Evolutionary conservation across 1,140 invertebrate species (phyloP).

Genomic region (Anoplolepis gracilipes): DNA sequence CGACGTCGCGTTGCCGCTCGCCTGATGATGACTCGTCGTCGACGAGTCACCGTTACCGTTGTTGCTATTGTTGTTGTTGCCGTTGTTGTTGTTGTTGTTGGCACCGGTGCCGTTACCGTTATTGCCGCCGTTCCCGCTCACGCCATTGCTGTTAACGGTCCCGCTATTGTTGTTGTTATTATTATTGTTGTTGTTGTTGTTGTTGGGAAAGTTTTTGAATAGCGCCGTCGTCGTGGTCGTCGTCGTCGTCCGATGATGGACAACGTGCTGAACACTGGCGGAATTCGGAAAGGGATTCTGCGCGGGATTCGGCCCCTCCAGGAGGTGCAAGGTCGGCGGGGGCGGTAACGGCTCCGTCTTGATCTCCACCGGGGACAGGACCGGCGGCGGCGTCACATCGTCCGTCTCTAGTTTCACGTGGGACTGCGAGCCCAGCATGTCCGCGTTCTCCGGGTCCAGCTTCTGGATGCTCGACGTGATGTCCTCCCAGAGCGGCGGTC

Average conservation of each 20-base stretch:
- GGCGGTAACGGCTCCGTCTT: slow-evolving; percentile 88
- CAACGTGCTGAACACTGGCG: slow-evolving; percentile 78
- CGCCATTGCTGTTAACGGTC: not conserved
- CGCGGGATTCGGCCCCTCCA: slow-evolving; percentile 78
- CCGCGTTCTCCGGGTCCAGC: slow-evolving; percentile 95
- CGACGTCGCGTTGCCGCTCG: slow-evolving; percentile 80
- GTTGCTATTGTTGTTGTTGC: slow-evolving; percentile 60
- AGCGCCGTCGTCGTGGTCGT: slow-evolving; percentile 52
- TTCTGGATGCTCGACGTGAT: slow-evolving; percentile 95
- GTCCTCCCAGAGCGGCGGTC: slow-evolving; percentile 94
- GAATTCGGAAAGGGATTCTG: slow-evolving; percentile 76
- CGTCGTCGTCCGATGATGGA: slow-evolving; percentile 78
- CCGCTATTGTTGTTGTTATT: slow-evolving; percentile 34
- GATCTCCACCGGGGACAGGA: slow-evolving; percentile 91
- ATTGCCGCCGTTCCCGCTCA: slow-evolving; percentile 26
- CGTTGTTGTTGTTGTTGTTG: slow-evolving; percentile 60
- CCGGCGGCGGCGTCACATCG: slow-evolving; percentile 89
- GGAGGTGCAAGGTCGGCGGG: slow-evolving; percentile 86
- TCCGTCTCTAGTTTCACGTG: slow-evolving; percentile 91
- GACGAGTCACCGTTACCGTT: slow-evolving; percentile 80
- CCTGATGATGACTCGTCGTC: slow-evolving; percentile 79
- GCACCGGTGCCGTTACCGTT: slow-evolving; percentile 67
- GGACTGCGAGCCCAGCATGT: slow-evolving; percentile 90
- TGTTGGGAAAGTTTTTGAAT: slow-evolving; percentile 70
- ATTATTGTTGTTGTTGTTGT: slow-evolving; percentile 57